Evolutionary conservation across 2,888 invertebrate genomes (phyloP), one percentile per base, ranked within the genome.

Genomic region (Perizoma affinitatum): DNA sequence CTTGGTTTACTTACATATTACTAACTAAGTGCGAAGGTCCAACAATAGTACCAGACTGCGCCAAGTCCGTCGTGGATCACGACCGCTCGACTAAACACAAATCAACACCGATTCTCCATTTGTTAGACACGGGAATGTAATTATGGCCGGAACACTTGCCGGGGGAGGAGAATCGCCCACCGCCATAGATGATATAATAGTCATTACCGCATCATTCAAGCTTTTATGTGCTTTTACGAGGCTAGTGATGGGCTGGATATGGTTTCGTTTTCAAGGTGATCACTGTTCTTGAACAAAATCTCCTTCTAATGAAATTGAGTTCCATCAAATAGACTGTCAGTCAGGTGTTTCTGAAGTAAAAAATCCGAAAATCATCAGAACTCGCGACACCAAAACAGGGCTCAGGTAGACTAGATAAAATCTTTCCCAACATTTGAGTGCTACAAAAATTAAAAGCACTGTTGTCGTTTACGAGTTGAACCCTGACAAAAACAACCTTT

Each of bases 31-130:
- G 22, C 69, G 73, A 10, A 50, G 35, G 53, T 50, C 61, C 56
- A 62, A 62, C 49, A 58, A 55, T 56, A 55, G 58, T 41, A 42
- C 36, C 58, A 42, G 44, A 36, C 51, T 45, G 22, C 41, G 47
- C 46, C 52, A 52, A 41, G 47, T 55, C 54, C 49, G 22, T 22
- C 22, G 48, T 56, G 82, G 87, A 87, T 86, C 87, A 83, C 83
- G 82, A 86, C 80, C 70, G 67, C 79, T 73, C 80, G 79, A 84
- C 90, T 88, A 87, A 90, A 93, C 92, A 91, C 93, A 92, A 93
- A 93, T 93, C 93, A 93, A 93, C 93, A 93, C 88, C 91, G 93
- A 92, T 93, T 93, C 93, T 93, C 93, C 93, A 93, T 93, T 93
- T 93, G 92, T 93, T 92, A 92, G 92, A 93, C 93, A 93, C 90